Evolutionary conservation across 2,113 vertebrate genomes (phyloP).

Genomic region (Catagonus wagneri): DNA sequence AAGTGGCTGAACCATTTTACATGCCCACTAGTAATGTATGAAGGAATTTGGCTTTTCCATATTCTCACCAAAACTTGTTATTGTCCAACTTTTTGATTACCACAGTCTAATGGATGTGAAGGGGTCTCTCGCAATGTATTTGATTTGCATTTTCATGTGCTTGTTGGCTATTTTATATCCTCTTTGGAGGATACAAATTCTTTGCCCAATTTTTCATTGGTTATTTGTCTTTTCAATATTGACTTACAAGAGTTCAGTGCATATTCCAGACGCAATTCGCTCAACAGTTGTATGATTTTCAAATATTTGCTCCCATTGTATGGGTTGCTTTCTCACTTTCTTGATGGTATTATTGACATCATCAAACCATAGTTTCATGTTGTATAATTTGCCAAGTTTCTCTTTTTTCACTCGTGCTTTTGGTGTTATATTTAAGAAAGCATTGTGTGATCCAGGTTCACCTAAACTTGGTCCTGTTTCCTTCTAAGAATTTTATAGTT

Average conservation of each 20-base stretch:
- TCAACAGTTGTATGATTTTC: background rate
- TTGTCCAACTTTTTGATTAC: background rate
- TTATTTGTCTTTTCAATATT: background rate
- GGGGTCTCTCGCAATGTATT: background rate
- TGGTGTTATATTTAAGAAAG: background rate
- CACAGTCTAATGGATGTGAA: background rate
- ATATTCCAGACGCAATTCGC: background rate
- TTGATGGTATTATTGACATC: background rate
- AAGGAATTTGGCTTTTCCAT: background rate
- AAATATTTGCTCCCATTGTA: background rate
- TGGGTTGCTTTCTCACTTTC: background rate
- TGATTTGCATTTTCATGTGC: background rate
- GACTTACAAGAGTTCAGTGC: background rate
- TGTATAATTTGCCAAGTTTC: background rate
- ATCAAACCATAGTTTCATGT: background rate
- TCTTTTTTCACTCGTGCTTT: background rate
- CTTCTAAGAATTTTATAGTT: background rate
- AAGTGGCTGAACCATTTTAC: background rate
- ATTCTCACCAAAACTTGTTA: background rate
- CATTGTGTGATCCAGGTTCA: background rate
- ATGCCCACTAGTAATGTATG: fast-evolving
- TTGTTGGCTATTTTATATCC: background rate
- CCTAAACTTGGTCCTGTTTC: background rate
- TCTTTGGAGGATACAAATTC: background rate
- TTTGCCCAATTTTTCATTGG: background rate